phyloP scores from a whole-genome alignment of 1,140 invertebrate genomes.

The Drosophila quadrilineata region DNA sequence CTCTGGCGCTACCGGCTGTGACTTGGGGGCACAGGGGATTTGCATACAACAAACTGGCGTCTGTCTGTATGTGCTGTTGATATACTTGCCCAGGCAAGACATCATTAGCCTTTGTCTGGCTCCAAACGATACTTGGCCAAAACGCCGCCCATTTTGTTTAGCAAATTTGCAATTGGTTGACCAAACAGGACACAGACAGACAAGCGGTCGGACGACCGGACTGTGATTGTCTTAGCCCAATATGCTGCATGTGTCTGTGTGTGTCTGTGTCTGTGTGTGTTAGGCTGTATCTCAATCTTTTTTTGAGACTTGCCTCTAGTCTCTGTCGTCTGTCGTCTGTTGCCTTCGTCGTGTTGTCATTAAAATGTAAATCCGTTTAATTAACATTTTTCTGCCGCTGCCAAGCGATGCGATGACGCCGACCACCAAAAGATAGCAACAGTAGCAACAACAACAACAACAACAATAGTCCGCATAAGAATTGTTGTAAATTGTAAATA shows the following conservation, averaged over 20 bases:
- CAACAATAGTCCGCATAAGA: constrained; percentile 23
- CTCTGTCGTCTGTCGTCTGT: no score
- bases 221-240: no score
- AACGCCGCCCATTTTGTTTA: constrained; percentile 74
- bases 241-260: neutral
- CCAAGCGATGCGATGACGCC: constrained; percentile 20
- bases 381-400: constrained; percentile 70
- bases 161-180: constrained; percentile 75
- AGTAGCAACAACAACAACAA: neutral
- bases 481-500: constrained; percentile 77
- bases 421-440: constrained; percentile 62
- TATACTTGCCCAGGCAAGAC: neutral
- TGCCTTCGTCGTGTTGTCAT: constrained; percentile 68
- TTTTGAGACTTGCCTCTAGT: constrained; percentile 16
- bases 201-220: neutral
- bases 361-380: constrained; percentile 79
- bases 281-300: constrained; percentile 60
- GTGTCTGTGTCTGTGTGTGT: neutral
- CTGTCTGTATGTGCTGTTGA: neutral
- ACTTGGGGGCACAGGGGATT: constrained; percentile 1
- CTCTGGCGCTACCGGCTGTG: neutral
- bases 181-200: constrained; percentile 12
- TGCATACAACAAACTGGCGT: constrained; percentile 29
- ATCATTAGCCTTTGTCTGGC: constrained; percentile 27
- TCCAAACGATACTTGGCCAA: neutral